Percentiles rank a stretch among this genome's conserved stretches.
phyloP scores from a whole-genome alignment of 2,888 invertebrate species.

The Eudemis profundana region DNA sequence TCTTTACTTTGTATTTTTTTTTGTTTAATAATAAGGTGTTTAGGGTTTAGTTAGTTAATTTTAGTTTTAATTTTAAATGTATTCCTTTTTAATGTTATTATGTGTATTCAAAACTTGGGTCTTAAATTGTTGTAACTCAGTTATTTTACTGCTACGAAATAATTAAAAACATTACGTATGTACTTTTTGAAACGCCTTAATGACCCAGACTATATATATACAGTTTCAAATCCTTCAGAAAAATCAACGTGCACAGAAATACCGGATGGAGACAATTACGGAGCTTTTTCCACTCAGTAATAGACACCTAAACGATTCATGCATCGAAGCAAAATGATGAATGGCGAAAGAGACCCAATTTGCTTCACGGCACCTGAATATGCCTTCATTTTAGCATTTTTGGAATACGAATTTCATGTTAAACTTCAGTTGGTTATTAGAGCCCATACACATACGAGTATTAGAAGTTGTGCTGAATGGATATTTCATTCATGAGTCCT shows the following conservation, averaged over 20 bases:
- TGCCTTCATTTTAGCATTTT: conserved; percentile 41
- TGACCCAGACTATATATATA: neutral
- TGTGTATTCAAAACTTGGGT: too few relatives aligned
- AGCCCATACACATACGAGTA: neutral
- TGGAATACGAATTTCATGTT: conserved; percentile 36
- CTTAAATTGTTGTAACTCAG: too few relatives aligned
- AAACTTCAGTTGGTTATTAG: conserved; percentile 24
- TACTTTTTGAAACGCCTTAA: too few relatives aligned
- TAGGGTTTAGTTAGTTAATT: too few relatives aligned
- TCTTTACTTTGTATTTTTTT: too few relatives aligned
- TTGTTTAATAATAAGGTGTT: too few relatives aligned
- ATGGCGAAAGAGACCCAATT: conserved; percentile 42
- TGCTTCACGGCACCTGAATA: conserved; percentile 43
- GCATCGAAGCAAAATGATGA: conserved; percentile 41
- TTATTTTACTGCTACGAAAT: too few relatives aligned
- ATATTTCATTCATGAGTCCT: neutral
- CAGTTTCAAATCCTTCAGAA: neutral
- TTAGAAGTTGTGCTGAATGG: neutral
- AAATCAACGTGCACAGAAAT: conserved; percentile 20
- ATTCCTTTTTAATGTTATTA: too few relatives aligned
- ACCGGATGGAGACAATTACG: conserved; percentile 28
- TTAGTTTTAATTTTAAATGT: too few relatives aligned
- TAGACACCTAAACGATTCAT: conserved; percentile 43
- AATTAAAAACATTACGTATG: too few relatives aligned
- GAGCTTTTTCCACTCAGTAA: conserved; percentile 36